These are phyloP conservation scores for Pterostichus niger DNA, from an alignment of 2,888 invertebrate species.

Conservation along the genomic window DNA sequence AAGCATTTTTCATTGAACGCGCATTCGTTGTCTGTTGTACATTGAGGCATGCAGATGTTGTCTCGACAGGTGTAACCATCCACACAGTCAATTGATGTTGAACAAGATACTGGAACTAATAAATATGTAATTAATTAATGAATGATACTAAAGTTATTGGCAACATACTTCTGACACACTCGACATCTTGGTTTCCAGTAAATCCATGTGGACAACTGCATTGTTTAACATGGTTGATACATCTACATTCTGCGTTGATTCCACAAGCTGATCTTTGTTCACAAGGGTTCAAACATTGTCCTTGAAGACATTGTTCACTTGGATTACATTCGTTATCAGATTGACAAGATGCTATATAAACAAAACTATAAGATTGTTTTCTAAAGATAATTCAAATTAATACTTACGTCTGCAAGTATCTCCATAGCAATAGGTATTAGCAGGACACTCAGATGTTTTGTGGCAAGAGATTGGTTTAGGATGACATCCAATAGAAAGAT, in stretches of 20 bases:
- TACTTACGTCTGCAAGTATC: conserved; percentile 88
- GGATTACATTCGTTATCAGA: conserved; percentile 89
- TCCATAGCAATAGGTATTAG: conserved; percentile 90
- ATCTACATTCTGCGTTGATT: conserved; percentile 88
- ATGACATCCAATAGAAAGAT: conserved; percentile 85
- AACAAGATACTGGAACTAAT: conserved; percentile 89
- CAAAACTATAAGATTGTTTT: conserved; percentile 23
- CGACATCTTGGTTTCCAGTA: conserved; percentile 90
- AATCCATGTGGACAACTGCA: conserved; percentile 92
- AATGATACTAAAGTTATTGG: too few relatives aligned
- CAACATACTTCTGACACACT: conserved; percentile 89
- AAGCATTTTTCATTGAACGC: conserved; percentile 94
- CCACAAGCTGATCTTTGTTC: conserved; percentile 88
- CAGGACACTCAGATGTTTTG: conserved; percentile 86
- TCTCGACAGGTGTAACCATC: conserved; percentile 87
- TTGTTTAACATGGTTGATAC: conserved; percentile 85
- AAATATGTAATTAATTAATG: conserved; percentile 67
- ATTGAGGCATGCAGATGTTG: conserved; percentile 89
- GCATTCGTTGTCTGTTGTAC: conserved; percentile 88
- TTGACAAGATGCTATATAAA: conserved; percentile 84
- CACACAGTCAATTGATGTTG: conserved; percentile 84
- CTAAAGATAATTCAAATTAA: conserved; percentile 21
- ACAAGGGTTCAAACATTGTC: conserved; percentile 91
- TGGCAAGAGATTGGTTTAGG: conserved; percentile 87
- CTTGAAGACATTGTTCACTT: conserved; percentile 88